Percentiles rank a stretch among this genome's conserved stretches.
These are phyloP conservation scores for Rafetus swinhoei DNA, from an alignment of 2,113 vertebrate species.

Conservation along the genomic window DNA sequence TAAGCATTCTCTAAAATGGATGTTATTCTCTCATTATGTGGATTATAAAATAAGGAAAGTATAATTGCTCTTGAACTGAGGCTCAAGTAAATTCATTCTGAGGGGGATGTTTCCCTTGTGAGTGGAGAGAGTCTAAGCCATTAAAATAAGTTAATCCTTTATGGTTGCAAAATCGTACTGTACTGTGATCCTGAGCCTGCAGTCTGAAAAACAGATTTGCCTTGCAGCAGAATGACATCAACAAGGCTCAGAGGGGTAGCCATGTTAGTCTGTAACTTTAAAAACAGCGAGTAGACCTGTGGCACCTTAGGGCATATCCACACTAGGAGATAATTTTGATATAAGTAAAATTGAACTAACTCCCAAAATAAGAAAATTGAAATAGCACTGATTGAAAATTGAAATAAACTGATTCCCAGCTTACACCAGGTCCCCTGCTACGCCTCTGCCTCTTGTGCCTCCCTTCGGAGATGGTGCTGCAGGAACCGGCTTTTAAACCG, in stretches of 20 bases:
- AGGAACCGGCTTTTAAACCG: no score
- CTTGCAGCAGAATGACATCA: constrained; percentile 62
- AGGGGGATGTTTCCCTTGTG: constrained; percentile 4
- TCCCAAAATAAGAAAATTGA: no score
- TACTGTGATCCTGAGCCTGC: constrained; percentile 30
- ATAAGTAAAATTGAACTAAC: no score
- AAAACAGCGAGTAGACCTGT: no score
- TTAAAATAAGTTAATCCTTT: constrained; percentile 18
- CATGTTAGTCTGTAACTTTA: no score
- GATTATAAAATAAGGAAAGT: background rate
- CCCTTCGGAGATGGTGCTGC: no score
- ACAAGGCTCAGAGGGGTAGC: background rate
- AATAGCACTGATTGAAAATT: no score
- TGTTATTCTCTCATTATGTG: background rate
- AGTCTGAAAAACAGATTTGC: constrained; percentile 53
- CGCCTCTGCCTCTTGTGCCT: no score
- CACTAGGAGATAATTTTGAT: no score
- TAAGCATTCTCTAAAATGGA: constrained; percentile 24
- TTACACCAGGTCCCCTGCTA: no score
- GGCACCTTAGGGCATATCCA: no score
- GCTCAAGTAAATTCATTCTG: background rate
- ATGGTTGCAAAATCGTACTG: constrained; percentile 42
- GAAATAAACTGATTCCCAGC: no score
- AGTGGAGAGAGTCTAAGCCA: constrained; percentile 11
- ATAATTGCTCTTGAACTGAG: constrained; percentile 11